Conservation (phyloP, 35 echinoderm and acorn worm species). For the Acanthaster planci region DNA sequence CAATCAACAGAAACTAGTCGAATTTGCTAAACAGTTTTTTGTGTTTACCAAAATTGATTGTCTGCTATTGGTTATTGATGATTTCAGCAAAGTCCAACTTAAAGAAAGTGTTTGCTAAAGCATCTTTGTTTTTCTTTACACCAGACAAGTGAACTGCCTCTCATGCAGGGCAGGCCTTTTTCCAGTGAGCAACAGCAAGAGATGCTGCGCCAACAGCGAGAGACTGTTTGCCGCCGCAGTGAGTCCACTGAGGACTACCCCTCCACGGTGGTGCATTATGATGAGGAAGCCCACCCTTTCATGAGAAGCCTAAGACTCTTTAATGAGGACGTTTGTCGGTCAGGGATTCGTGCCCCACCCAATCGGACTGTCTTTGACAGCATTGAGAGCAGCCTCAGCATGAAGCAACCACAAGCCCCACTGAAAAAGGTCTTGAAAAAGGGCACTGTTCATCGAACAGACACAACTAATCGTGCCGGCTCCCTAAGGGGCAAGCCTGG, state of each 20-base stretch:
- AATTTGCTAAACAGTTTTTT: too few relatives aligned
- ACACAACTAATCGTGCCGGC: background rate
- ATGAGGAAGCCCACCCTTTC: conserved; percentile 77
- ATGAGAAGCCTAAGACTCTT: conserved; percentile 56
- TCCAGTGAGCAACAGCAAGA: conserved; percentile 71
- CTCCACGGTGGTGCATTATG: conserved; percentile 58
- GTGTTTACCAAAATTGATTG: too few relatives aligned
- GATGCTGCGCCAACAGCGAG: conserved; percentile 59
- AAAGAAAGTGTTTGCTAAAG: background rate
- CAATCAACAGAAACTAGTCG: too few relatives aligned
- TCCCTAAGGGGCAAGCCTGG: conserved; percentile 16
- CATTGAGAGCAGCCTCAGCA: conserved; percentile 2
- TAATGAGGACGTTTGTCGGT: conserved; percentile 49
- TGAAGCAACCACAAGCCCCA: background rate
- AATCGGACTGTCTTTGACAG: conserved; percentile 91
- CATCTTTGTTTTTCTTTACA: conserved; percentile 1
- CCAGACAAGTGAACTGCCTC: conserved; percentile 71
- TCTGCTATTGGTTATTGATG: too few relatives aligned
- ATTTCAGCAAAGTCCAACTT: too few relatives aligned
- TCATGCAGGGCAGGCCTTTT: conserved; percentile 51
- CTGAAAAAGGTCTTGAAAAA: conserved; percentile 7
- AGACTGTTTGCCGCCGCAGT: conserved; percentile 60
- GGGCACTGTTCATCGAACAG: conserved; percentile 7
- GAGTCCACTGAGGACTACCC: conserved; percentile 79
- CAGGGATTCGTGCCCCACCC: conserved; percentile 78